Base-by-base conservation (phyloP, 2,113 vertebrate genomes). In the Butastur rufipennis region DNA sequence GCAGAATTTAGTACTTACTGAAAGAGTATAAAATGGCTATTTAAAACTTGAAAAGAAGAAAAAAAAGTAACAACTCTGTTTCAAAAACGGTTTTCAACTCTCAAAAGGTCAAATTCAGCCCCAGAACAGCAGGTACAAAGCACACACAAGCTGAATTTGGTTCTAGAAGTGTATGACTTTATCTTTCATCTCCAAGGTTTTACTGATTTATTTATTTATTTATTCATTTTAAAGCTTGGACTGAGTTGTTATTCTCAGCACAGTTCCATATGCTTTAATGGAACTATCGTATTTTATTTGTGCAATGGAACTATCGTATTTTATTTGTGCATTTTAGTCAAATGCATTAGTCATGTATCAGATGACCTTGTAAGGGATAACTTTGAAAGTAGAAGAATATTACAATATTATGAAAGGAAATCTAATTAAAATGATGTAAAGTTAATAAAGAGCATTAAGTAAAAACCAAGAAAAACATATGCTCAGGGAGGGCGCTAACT, bases 351-450 rank as follows among this genome's bases (percentile, higher is more conserved):
- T 97, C 82, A 50, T 84, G 48, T 87, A 91, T 80, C 43, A 70
- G 62, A 86, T 93, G 95, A 96, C 74, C 94, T 95, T 95, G 81
- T 67, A 94, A 87, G 68, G 68, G 73, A 66, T 92, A 94, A 92
- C 14, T 32, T 40, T 86, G 17, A 86, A 81, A 93, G 68, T 5
- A 88, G 47, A 67, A 80, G 67, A 94, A 53, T 77, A 74, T 83
- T 72, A 82, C 11, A 63, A 8, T 65, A 72, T 65, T 90, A 62
- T 78, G 63, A 92, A 90, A 94, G 47, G 58, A 93, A 96, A 96
- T 88, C 23, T 74, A 91, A 97, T 95, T 95, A 96, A 94, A 95
- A 96, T 83, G 9, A 88, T 88, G 71, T 61, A 81, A 85, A 86
- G 31, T 61, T 95, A 94, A 93, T 93, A 92, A 93, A 96, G 89